These are phyloP conservation scores for Coecobrya sp. DNA, from an alignment of 2,888 invertebrate species.

Conservation along the genomic window DNA sequence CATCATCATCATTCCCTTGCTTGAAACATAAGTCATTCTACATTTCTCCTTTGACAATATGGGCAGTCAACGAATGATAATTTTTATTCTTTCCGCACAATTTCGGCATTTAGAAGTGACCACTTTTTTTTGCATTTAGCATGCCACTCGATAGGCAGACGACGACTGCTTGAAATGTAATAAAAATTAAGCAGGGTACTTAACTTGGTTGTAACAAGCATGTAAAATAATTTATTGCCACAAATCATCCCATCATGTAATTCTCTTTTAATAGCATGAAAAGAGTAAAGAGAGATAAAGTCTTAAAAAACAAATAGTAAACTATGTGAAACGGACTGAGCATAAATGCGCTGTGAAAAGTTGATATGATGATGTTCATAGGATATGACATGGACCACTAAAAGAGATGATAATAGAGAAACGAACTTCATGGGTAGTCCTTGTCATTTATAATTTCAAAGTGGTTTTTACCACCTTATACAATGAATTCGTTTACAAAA, in stretches of 20 bases:
- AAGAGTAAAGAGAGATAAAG: not conserved
- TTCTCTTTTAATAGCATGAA: constrained; percentile 59
- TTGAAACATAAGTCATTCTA: not conserved
- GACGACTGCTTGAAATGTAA: constrained; percentile 58
- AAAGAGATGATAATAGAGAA: constrained; percentile 70
- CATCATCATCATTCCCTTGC: not conserved
- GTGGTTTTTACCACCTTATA: constrained; percentile 80
- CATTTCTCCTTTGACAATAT: not conserved
- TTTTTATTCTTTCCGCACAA: constrained; percentile 26
- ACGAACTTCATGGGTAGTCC: constrained; percentile 80
- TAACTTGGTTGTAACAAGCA: constrained; percentile 59
- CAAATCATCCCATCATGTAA: constrained; percentile 78
- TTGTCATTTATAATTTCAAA: constrained; percentile 81
- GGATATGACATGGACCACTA: constrained; percentile 50
- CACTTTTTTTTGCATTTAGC: constrained; percentile 52
- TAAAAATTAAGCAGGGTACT: constrained; percentile 76
- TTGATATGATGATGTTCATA: constrained; percentile 52
- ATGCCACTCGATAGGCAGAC: constrained; percentile 54
- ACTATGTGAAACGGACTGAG: not conserved
- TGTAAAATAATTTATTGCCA: constrained; percentile 77
- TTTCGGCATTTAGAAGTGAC: not conserved
- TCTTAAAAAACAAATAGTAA: constrained; percentile 19
- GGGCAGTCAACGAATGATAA: not conserved
- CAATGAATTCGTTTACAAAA: constrained; percentile 76
- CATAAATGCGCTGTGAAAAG: no score